Base-by-base conservation (phyloP, 2,113 vertebrate genomes). In the Centropus unirufus region DNA sequence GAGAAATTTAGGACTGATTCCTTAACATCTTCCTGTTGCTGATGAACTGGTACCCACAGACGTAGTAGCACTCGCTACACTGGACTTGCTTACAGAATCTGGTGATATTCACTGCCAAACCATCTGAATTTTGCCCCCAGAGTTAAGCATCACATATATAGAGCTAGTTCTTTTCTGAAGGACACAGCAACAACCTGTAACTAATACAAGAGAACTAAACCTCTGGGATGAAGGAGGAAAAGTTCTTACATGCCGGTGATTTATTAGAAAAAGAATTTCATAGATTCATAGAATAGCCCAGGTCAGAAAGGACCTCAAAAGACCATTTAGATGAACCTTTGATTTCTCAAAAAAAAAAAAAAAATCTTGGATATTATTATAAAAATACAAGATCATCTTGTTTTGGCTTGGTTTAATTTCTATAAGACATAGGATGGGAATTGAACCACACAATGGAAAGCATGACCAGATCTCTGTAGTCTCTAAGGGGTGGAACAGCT, bases 81-180 rank as follows among this genome's bases (percentile, higher is more conserved):
- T 54, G 34, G 29, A 21, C 4, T 55, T 40, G 8, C n/a, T 39
- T 83, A 24, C 9, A 64, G 58, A 52, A 52, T 30, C 21, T 24
- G 36, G 19, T n/a, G 17, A 18, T 58, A 11, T 7, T 62, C 66
- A 52, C 7, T 34, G 23, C 11, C 57, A 64, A 61, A 52, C 40
- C 11, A 7, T 1, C 14, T 27, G 40, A 54, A 54, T 85, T 64
- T 90, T 82, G 23, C 24, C 58, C 61, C 40, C 34, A 12, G 6
- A n/a, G 26, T 66, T 47, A 4, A 27, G 49, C 0, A 0, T 23
- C 51, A 17, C 19, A 4, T 24, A 8, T 39, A 7, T 0, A 22
- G 15, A 26, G 9, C 7, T 47, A 12, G 34, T 23, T 84, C 13
- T 47, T 30, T 75, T 69, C 44, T 75, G 27, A 55, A 52, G 26